Evolutionary conservation across 53 echinoderm and acorn worm genomes (phyloP), one percentile per base, ranked within the genome.

Genomic region (Paelopatides confundens): DNA sequence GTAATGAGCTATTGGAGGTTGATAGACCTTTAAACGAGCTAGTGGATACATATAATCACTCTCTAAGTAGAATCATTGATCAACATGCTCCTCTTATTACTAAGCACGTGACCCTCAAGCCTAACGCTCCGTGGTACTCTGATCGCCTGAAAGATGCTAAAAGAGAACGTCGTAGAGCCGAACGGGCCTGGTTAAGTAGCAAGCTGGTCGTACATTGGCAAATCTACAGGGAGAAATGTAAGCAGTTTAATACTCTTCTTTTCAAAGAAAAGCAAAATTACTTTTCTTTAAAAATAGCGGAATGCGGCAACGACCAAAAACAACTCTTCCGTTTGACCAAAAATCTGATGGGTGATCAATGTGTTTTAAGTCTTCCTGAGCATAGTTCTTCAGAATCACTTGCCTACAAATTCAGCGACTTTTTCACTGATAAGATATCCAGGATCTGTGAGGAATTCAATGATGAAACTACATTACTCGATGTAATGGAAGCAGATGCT

Each of bases 91-190:
- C 64, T 0, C 14, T 17, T 15, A 35, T 35, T 63, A 82, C 39
- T 14, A 82, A 82, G 64, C 18, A 35, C 21, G 70, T 86, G 7
- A 86, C 54, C 13, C 86, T 86, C 5, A 23, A 71, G 70, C 71
- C 86, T 13, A 17, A 86, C 26, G 52, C 71, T 12, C 71, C 86
- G 13, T 86, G 86, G 86, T 70, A 70, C 54, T 70, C 86, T 49
- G 71, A 86, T 71, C 54, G 70, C 33, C 54, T 69, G 21, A 69
- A 53, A 51, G 86, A 86, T 13, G 87, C 54, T 15, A 86, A 71
- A 37, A n/a, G 37, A 9, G 48, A 54, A 31, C 27, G 87, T 33
- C 37, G 87, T 12, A 74, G 48, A 74, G 62, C 63, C 34, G 76
- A 86, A 38, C 34, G 43, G 12, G 43, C 12, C 12, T 43, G 43